Base-by-base conservation (phyloP, 2,888 invertebrate species). In the Orthosia cruda region DNA sequence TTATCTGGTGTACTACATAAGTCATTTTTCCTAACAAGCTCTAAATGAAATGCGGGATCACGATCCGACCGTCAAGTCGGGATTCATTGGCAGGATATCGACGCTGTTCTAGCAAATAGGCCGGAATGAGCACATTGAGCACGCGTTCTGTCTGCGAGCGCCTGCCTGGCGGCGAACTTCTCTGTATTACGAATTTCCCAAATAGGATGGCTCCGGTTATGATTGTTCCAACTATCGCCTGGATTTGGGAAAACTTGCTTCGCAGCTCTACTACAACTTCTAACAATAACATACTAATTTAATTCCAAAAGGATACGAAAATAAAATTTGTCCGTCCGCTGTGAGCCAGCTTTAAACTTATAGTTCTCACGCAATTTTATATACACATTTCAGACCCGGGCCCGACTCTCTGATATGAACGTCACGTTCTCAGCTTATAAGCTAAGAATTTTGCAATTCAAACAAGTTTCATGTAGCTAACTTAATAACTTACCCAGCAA, bases 91-190 rank as follows among this genome's bases (percentile, higher is more conserved):
- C 86, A 88, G 91, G 91, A 91, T 93, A 93, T 94, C 92, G 91
- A 85, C 78, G 90, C 91, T 91, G 89, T 92, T 91, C 88, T 86
- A 88, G 89, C 93, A 93, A 93, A 93, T 92, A 92, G 92, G 91
- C 91, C 83, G 91, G 89, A 91, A 92, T 93, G 92, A 90, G 90
- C 89, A 89, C 90, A 91, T 92, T 91, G 92, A 90, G 90, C 89
- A 89, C 91, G 89, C 92, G 90, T 91, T 89, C 89, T 87, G 89
- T 91, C 90, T 87, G 88, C 80, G 87, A 91, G 93, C 94, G 95
- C 92, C 94, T 89, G 92, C 88, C 90, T 93, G 94, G 93, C 94
- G 94, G 93, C 91, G 85, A 93, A 94, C 92, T 93, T 93, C 89
- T 88, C 90, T 91, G 91, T 91, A 93, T 92, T 91, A 91, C 92